Evolutionary conservation across 2,888 invertebrate species (phyloP), one percentile per base, ranked within the genome.

Genomic region (Eilema sororculum): DNA sequence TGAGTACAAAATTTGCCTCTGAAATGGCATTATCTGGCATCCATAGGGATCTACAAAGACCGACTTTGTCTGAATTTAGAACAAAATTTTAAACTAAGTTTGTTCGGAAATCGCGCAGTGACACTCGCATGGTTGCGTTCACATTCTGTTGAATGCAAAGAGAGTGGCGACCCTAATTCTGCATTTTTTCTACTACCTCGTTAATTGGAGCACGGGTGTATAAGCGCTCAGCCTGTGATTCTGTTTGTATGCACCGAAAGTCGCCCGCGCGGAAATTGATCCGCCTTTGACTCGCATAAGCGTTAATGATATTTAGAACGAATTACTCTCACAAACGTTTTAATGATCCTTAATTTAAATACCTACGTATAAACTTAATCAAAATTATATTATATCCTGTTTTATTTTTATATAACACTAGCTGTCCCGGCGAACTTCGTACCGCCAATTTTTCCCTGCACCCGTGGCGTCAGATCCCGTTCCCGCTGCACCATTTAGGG

Each of bases 41-140:
- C 83, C 83, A 77, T 83, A 83, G 83, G 83, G 81, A 83, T 86
- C 82, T 83, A 85, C 81, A 84, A 83, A 80, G 80, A 84, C 78
- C 73, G 81, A 85, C 83, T 85, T 85, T 78, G 82, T 85, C 84
- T 81, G 86, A 86, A 86, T 87, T 86, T 84, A 81, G 78, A 86
- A 85, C 85, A 86, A n/a, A 86, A 87, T 87, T 89, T 87, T 85
- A 84, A 88, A 88, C 83, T 84, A 85, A 87, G 82, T 87, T 84
- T 78, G 84, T 87, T 89, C 81, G 82, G 83, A 83, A 87, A 87
- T 87, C 82, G 83, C 80, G 79, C 75, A 78, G 82, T 80, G 77
- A 79, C 80, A 79, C 74, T 84, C 78, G 83, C 80, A 84, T 83
- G 89, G 86, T 78, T 77, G 81, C 78, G 77, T 84, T 84, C 83